Evolutionary conservation across 2,797 vertebrate genomes (phyloP).

Genomic region (Xenentodon cancila): DNA sequence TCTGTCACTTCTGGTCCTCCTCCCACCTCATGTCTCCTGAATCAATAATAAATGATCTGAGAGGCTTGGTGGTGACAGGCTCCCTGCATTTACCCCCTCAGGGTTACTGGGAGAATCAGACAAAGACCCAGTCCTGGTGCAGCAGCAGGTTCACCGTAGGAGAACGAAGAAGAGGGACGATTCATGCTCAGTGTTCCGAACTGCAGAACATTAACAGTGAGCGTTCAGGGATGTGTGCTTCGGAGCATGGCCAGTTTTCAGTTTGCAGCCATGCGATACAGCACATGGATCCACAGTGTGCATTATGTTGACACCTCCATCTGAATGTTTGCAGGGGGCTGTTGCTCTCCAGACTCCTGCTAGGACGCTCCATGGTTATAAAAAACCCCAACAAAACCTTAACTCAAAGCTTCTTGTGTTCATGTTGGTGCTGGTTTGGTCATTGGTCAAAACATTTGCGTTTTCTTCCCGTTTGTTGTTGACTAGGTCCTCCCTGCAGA

Average conservation of each 20-base stretch:
- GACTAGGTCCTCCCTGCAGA: slow-evolving; percentile 19
- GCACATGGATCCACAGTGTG: slow-evolving; percentile 30
- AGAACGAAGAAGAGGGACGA: slow-evolving; percentile 40
- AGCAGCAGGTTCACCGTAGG: slow-evolving; percentile 42
- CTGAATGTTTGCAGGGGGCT: slow-evolving; percentile 42
- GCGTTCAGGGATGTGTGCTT: slow-evolving; percentile 44
- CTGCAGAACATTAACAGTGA: slow-evolving; percentile 40
- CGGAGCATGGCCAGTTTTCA: slow-evolving; percentile 19
- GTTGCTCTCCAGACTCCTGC: slow-evolving; percentile 38
- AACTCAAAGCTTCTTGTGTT: slow-evolving; percentile 30
- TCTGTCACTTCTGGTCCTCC: slow-evolving; percentile 20
- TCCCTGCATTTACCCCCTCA: slow-evolving; percentile 47
- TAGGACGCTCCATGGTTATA: slow-evolving; percentile 26
- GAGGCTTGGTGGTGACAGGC: slow-evolving; percentile 53
- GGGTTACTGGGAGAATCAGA: slow-evolving; percentile 39
- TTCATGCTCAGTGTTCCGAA: slow-evolving; percentile 56
- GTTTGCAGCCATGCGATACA: neutral
- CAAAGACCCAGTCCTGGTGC: slow-evolving; percentile 37
- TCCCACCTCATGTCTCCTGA: slow-evolving; percentile 39
- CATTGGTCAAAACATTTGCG: slow-evolving; percentile 17
- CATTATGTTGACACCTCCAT: slow-evolving; percentile 42
- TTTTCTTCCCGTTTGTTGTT: neutral
- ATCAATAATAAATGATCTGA: slow-evolving; percentile 74
- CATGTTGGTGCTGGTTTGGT: slow-evolving; percentile 32
- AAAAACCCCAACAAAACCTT: too few relatives aligned